Base-by-base conservation (phyloP, 2,797 vertebrate species). In the Takifugu ocellatus region DNA sequence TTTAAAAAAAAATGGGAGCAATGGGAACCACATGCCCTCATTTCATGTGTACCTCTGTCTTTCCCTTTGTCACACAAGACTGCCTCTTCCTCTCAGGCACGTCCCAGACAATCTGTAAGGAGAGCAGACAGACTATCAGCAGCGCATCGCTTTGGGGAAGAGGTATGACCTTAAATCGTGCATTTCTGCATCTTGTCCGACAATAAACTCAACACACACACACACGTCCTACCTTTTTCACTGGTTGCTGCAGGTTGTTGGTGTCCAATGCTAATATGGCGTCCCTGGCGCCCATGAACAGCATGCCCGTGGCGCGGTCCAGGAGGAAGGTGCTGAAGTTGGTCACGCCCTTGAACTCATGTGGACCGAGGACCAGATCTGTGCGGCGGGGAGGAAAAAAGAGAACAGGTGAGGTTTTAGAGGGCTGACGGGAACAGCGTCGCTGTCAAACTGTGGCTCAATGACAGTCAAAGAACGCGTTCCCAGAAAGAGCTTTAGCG, bases 41-140 rank as follows among this genome's bases (percentile, higher is more conserved):
- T 33, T 9, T 10, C 31, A 33, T 39, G 4, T 3, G 84, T 73
- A 92, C 92, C 91, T 94, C 87, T 1, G 87, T 93, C 75, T 94
- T 94, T 74, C 94, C 94, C 61, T 95, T 95, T 15, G 77, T 85
- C 58, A 85, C 90, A 74, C 94, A 95, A 16, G 89, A 91, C 39
- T 25, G 84, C 74, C 83, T 90, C 60, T 89, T 90, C 16, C 87
- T 82, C 39, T 90, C 82, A 0, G 91, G 89, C 9, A 92, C 92
- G 16, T 78, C 79, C 93, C 93, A 94, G 44, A 78, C 59, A 59
- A 94, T 92, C 93, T 94, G 70, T 16, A 79, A 56, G 63, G 69
- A 78, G 26, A 71, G 3, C 42, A 46, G 44, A 2, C n/a, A n/a
- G 16, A 2, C 16, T 9, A 27, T 52, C 4, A 27, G 45, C 5